Evolutionary conservation across 2,888 invertebrate genomes (phyloP).

Genomic region (Apotomis betuletana): DNA sequence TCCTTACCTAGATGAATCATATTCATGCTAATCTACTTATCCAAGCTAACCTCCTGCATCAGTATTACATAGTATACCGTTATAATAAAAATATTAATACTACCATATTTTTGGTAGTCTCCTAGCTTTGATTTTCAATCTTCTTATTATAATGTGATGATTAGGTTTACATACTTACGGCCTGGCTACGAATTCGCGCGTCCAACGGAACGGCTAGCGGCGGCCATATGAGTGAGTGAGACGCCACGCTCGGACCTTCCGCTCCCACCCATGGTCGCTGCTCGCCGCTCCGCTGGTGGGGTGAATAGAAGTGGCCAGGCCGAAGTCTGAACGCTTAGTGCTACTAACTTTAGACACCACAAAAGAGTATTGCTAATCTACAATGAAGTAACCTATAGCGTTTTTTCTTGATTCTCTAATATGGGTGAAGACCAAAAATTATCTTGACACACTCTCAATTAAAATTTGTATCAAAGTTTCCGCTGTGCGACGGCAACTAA

Average conservation of each 20-base stretch:
- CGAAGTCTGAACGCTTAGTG: slow-evolving; percentile 17
- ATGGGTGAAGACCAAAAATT: no score
- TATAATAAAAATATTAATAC: slow-evolving; percentile 56
- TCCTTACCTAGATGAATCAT: slow-evolving; percentile 59
- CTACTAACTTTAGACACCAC: slow-evolving; percentile 14
- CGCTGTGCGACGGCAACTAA: no score
- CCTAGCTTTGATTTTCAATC: slow-evolving; percentile 63
- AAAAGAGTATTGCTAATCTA: slow-evolving; percentile 34
- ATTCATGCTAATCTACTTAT: slow-evolving; percentile 61
- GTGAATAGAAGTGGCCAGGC: no score
- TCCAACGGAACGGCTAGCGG: no score
- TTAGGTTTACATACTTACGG: slow-evolving; percentile 3
- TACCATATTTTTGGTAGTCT: slow-evolving; percentile 75
- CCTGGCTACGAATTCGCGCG: no score
- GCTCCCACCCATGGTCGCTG: no score
- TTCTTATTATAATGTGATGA: slow-evolving; percentile 33
- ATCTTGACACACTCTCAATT: no score
- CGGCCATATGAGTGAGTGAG: no score
- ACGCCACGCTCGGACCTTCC: no score
- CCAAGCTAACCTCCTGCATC: slow-evolving; percentile 61
- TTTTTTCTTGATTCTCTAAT: neutral
- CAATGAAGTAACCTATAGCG: slow-evolving; percentile 19
- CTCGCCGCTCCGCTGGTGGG: no score
- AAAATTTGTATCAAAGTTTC: no score
- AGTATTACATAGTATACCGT: slow-evolving; percentile 63